phyloP scores from a whole-genome alignment of 2,113 vertebrate species.

The Stictonetta naevosa region DNA sequence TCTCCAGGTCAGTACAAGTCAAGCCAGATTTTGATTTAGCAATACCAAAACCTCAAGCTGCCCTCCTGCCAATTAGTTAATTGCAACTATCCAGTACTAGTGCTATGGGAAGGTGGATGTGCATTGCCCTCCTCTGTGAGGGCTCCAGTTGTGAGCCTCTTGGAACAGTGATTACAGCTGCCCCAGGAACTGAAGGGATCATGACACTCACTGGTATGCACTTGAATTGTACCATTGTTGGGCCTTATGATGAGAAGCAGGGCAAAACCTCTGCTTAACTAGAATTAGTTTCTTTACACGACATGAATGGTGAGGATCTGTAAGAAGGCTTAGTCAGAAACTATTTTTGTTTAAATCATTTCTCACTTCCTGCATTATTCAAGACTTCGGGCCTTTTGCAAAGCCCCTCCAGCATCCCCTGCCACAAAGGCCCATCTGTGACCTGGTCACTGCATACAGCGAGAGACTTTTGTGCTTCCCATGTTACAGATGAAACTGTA shows the following conservation, averaged over 20 bases:
- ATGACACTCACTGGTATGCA: neutral
- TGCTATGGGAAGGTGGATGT: fast-evolving
- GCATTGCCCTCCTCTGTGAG: neutral
- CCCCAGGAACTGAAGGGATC: neutral
- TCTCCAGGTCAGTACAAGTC: neutral
- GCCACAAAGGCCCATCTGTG: constrained; percentile 1
- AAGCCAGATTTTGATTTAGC: neutral
- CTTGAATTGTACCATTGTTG: neutral
- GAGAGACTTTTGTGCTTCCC: neutral
- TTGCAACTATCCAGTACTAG: neutral
- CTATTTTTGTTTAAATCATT: constrained; percentile 30
- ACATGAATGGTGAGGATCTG: neutral
- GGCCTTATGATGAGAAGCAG: neutral
- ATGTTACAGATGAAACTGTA: neutral
- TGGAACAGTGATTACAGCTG: neutral
- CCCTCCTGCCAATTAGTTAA: neutral
- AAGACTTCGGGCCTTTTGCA: neutral
- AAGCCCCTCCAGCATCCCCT: neutral
- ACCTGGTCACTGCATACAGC: fast-evolving
- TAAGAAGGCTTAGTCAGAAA: constrained; percentile 37
- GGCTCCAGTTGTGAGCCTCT: neutral
- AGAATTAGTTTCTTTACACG: neutral
- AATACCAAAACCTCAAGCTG: neutral
- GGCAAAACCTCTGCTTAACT: neutral
- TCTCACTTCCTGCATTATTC: constrained; percentile 50